Evolutionary conservation across 2,888 invertebrate species (phyloP).

Genomic region (Elmis aenea): DNA sequence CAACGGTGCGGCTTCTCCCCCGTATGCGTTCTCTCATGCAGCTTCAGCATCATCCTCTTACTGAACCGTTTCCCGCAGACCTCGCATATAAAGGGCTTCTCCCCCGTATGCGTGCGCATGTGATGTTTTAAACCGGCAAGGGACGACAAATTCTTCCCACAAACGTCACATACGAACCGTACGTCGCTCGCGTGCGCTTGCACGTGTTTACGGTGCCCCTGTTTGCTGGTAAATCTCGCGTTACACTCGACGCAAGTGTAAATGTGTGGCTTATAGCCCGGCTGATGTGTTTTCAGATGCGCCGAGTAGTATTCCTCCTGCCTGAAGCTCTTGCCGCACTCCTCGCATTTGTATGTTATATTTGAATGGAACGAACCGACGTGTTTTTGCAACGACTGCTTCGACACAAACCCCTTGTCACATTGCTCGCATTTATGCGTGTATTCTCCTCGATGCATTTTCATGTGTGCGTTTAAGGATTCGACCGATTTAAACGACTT

Average conservation of each 20-base stretch:
- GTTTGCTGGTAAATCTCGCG: constrained; percentile 24
- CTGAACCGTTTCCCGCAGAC: constrained; percentile 37
- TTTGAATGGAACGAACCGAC: neutral
- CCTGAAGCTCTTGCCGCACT: constrained; percentile 48
- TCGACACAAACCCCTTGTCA: constrained; percentile 9
- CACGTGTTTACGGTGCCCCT: constrained; percentile 23
- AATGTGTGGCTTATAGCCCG: constrained; percentile 4
- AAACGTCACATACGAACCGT: constrained; percentile 1
- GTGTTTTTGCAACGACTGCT: neutral
- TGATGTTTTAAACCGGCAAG: constrained; percentile 31
- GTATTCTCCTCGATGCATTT: constrained; percentile 46
- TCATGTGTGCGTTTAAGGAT: constrained; percentile 4
- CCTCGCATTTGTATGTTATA: constrained; percentile 37
- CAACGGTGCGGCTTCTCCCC: constrained; percentile 51
- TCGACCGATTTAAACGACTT: constrained; percentile 45
- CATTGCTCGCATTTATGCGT: constrained; percentile 42
- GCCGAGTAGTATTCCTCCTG: constrained; percentile 44
- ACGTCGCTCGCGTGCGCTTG: too few relatives aligned
- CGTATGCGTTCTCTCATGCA: constrained; percentile 40
- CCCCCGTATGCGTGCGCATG: constrained; percentile 28
- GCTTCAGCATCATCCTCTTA: constrained; percentile 42
- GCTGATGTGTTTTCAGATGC: constrained; percentile 11
- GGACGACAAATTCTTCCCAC: neutral
- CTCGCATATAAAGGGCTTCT: constrained; percentile 41
- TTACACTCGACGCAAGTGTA: constrained; percentile 16